phyloP scores from a whole-genome alignment of 2,797 vertebrate species.

The Bradypodion ventrale region DNA sequence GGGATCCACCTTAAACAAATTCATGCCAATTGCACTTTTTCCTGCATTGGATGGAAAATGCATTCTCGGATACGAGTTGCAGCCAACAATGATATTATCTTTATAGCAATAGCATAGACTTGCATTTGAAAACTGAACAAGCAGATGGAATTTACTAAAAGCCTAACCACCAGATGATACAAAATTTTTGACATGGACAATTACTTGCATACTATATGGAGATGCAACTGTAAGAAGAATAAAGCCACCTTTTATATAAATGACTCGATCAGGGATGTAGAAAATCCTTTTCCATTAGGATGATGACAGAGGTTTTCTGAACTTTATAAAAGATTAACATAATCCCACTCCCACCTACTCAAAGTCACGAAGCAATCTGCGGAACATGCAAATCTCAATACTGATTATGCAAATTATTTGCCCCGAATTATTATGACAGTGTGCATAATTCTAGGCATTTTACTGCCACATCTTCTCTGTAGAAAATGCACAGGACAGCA shows the following conservation, averaged over 20 bases:
- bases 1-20: too few species aligned
- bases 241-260: not conserved
- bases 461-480: not conserved
- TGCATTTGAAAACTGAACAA: too few species aligned
- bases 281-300: not conserved
- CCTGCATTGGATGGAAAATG: too few species aligned
- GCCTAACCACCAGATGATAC: not conserved
- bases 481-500: not conserved
- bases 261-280: not conserved
- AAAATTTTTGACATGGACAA: not conserved
- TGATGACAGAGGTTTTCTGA: not conserved
- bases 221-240: too few species aligned
- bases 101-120: too few species aligned
- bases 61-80: too few species aligned
- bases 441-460: not conserved
- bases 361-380: conserved; percentile 2
- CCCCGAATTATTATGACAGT: not conserved
- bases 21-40: too few species aligned
- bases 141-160: not conserved
- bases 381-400: not conserved
- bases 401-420: conserved; percentile 11
- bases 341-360: not conserved
- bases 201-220: too few species aligned
- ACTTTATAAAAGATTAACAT: not conserved
- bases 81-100: too few species aligned